phyloP scores from a whole-genome alignment of 2,113 vertebrate species.

The Panurus biarmicus region DNA sequence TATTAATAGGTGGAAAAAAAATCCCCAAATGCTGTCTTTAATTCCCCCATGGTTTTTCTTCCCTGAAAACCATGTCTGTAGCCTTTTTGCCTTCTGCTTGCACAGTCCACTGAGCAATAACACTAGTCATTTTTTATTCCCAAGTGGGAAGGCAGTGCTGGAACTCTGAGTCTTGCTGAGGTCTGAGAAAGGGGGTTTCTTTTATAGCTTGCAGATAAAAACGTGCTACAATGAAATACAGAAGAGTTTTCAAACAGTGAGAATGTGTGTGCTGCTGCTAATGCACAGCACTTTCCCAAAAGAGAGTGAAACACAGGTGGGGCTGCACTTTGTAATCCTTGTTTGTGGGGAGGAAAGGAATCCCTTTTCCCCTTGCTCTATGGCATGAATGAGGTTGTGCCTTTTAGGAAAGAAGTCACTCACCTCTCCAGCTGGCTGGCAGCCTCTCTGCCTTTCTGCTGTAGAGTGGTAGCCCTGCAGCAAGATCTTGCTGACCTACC shows the following conservation, averaged over 20 bases:
- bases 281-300: neutral
- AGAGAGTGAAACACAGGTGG: neutral
- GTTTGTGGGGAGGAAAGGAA: neutral
- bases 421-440: neutral
- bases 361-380: neutral
- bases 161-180: neutral
- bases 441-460: neutral
- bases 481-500: neutral
- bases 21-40: neutral
- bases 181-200: conserved; percentile 15
- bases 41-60: neutral
- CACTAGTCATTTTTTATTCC: neutral
- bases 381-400: neutral
- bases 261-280: neutral
- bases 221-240: neutral
- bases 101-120: conserved; percentile 40
- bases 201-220: conserved; percentile 12
- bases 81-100: conserved; percentile 18
- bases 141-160: neutral
- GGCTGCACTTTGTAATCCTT: neutral
- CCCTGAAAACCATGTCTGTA: neutral
- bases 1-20: neutral
- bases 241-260: neutral
- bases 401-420: neutral
- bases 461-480: neutral